These are phyloP conservation scores for Heliconius aoede DNA, from an alignment of 2,888 invertebrate genomes.

Conservation along the genomic window DNA sequence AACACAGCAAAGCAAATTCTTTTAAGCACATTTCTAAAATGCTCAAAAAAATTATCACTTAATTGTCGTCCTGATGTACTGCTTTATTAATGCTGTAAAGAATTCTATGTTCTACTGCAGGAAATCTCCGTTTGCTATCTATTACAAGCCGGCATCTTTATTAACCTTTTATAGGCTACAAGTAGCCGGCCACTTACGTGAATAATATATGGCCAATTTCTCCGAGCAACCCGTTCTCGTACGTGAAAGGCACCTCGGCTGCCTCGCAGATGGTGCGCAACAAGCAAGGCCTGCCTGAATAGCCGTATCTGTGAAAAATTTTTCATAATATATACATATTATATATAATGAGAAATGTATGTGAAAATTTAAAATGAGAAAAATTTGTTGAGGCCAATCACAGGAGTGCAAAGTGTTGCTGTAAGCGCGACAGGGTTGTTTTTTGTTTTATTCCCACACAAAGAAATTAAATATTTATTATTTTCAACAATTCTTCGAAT, in stretches of 20 bases:
- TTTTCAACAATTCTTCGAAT: background rate
- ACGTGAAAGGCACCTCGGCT: conserved; percentile 86
- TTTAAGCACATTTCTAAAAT: background rate
- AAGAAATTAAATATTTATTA: background rate
- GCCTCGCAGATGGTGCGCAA: conserved; percentile 90
- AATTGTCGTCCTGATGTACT: conserved; percentile 8
- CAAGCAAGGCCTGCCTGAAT: conserved; percentile 87
- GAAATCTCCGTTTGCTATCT: conserved; percentile 41
- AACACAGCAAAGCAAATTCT: background rate
- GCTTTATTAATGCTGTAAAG: conserved; percentile 14
- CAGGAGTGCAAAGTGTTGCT: background rate
- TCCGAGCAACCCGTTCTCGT: conserved; percentile 88
- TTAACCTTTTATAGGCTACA: conserved; percentile 47
- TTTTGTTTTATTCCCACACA: background rate
- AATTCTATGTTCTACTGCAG: conserved; percentile 33
- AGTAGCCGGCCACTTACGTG: conserved; percentile 85
- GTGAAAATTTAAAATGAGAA: too few species aligned
- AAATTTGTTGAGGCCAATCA: too few species aligned
- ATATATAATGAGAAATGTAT: conserved; percentile 33
- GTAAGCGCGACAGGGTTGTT: background rate
- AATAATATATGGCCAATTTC: conserved; percentile 90
- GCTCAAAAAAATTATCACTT: background rate
- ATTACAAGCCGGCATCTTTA: conserved; percentile 42
- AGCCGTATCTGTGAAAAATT: conserved; percentile 80
- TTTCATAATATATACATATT: too few species aligned